Conservation (phyloP, 2,797 vertebrate genomes). For the Atherinosoma microstoma region DNA sequence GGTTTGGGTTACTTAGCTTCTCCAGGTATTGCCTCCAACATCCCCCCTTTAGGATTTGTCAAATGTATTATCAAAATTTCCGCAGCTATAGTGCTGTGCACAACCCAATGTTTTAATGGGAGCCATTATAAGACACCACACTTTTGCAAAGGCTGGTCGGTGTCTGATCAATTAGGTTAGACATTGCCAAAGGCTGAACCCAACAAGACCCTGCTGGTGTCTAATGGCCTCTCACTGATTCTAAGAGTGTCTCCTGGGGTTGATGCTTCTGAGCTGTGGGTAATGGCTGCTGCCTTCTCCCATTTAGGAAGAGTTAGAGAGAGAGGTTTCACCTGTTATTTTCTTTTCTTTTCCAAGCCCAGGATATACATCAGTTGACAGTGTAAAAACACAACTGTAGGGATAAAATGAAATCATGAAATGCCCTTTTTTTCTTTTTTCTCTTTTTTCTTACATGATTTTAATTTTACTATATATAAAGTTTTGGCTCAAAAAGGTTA, state of each 20-base stretch:
- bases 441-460: no score
- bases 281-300: constrained; percentile 50
- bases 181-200: constrained; percentile 52
- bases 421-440: no score
- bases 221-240: constrained; percentile 66
- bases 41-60: constrained; percentile 7
- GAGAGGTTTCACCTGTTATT: constrained; percentile 21
- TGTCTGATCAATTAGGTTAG: constrained; percentile 66
- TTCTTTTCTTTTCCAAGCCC: neutral
- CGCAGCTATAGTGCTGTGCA: constrained; percentile 28
- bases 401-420: neutral
- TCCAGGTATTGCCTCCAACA: constrained; percentile 19
- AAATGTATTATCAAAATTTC: constrained; percentile 20
- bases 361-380: neutral
- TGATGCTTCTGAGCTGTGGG: constrained; percentile 33
- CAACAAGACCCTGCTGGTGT: constrained; percentile 46
- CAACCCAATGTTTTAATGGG: constrained; percentile 39
- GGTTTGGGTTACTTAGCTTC: constrained; percentile 18
- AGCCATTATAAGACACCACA: constrained; percentile 53
- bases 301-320: constrained; percentile 39
- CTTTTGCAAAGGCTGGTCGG: constrained; percentile 36
- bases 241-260: constrained; percentile 31
- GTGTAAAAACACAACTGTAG: neutral
- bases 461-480: no score
- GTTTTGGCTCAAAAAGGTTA: no score